phyloP scores from a whole-genome alignment of 2,888 invertebrate genomes.

The Macrophya annulata region DNA sequence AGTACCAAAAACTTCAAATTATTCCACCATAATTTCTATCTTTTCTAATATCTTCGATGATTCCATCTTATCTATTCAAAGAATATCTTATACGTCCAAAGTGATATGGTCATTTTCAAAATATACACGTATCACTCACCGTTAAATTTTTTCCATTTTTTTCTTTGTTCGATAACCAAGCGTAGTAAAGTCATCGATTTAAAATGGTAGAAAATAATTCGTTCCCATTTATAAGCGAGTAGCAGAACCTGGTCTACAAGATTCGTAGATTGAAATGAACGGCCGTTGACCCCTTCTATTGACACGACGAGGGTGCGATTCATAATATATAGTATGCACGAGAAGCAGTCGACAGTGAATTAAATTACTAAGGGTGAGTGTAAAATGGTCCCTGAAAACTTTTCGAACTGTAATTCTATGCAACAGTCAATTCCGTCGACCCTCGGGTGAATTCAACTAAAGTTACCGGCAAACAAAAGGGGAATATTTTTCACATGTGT shows the following conservation, averaged over 20 bases:
- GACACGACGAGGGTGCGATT: slow-evolving; percentile 50
- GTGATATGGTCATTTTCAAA: not conserved
- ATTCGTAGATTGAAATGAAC: slow-evolving; percentile 50
- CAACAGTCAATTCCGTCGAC: slow-evolving; percentile 31
- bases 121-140: not conserved
- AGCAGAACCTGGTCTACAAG: slow-evolving; percentile 13
- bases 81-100: not conserved
- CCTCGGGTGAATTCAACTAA: slow-evolving; percentile 63
- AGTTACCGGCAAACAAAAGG: slow-evolving; percentile 68
- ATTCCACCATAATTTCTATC: not conserved
- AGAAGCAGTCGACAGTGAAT: slow-evolving; percentile 31
- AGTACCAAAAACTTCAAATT: not conserved
- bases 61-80: not conserved
- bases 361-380: slow-evolving; percentile 45
- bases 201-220: slow-evolving; percentile 16
- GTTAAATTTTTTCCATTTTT: too few species aligned
- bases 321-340: not conserved
- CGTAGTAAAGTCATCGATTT: not conserved
- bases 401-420: not conserved
- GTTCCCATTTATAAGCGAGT: slow-evolving; percentile 7
- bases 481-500: slow-evolving; percentile 43
- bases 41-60: not conserved
- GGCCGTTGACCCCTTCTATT: slow-evolving; percentile 41
- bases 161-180: not conserved
- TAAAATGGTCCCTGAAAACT: slow-evolving; percentile 42